Conservation (phyloP, 2,888 invertebrate species). For the Andrena camellia region DNA sequence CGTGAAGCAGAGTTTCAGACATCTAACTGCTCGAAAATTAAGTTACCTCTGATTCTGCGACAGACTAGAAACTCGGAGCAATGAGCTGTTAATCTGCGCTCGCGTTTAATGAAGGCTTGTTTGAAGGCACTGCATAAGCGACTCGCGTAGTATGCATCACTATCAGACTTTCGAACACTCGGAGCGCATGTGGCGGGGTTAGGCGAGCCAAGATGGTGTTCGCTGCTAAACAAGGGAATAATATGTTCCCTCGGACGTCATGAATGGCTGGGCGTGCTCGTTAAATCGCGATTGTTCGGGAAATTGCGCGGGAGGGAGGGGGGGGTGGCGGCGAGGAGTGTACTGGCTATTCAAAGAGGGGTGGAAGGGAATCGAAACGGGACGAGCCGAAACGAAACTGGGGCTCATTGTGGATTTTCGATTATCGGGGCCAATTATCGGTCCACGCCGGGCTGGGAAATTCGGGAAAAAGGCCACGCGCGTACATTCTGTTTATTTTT, state of each 20-base stretch:
- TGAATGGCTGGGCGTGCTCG: slow-evolving; percentile 11
- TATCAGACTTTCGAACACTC: not conserved
- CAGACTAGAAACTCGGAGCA: no score
- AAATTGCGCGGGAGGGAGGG: slow-evolving; percentile 23
- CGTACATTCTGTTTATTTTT: slow-evolving; percentile 21
- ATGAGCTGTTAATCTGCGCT: no score
- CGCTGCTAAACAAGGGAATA: not conserved
- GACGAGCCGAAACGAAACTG: not conserved
- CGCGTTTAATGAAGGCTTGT: no score
- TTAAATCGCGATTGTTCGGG: slow-evolving; percentile 15
- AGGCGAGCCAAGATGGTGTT: not conserved
- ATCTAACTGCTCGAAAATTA: no score
- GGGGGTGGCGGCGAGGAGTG: not conserved
- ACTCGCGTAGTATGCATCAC: no score
- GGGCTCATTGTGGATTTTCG: slow-evolving; percentile 38
- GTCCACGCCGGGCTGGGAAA: not conserved
- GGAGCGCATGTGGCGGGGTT: not conserved
- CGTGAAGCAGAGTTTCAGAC: no score
- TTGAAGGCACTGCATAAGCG: no score
- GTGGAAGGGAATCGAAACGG: not conserved
- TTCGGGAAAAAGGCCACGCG: not conserved
- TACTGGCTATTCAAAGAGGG: not conserved
- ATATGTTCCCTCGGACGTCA: not conserved
- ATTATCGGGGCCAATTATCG: slow-evolving; percentile 48
- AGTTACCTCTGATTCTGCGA: no score